Evolutionary conservation across 2,113 vertebrate genomes (phyloP).

Genomic region (Romanogobio albipinnatus): DNA sequence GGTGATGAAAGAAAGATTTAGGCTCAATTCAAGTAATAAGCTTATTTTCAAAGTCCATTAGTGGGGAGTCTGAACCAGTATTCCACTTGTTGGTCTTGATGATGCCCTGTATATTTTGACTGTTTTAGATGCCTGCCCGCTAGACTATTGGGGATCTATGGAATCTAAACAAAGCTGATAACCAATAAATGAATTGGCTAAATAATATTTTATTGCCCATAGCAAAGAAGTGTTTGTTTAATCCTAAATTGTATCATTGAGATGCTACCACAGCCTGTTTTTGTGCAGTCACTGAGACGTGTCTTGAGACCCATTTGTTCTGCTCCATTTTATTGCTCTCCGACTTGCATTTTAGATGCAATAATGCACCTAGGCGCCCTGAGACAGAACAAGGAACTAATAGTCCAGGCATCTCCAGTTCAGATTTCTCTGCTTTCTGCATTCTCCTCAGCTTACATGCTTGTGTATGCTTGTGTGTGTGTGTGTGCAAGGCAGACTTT

Average conservation of each 20-base stretch:
- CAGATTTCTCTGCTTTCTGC: neutral
- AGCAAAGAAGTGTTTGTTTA: neutral
- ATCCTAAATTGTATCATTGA: neutral
- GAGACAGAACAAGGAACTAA: neutral
- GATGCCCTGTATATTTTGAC: neutral
- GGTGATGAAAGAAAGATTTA: neutral
- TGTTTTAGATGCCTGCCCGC: neutral
- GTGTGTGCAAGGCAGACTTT: constrained; percentile 39
- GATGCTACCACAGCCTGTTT: neutral
- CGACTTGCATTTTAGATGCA: constrained; percentile 10
- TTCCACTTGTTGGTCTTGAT: neutral
- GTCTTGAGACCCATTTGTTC: neutral
- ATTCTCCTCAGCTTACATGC: neutral
- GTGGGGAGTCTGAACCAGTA: neutral
- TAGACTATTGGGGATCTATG: too few relatives aligned
- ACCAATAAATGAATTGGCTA: too few relatives aligned
- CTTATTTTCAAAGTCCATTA: neutral
- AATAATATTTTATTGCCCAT: too few relatives aligned
- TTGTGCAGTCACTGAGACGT: neutral
- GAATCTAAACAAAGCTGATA: too few relatives aligned
- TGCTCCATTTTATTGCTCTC: neutral
- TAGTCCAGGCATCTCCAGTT: neutral
- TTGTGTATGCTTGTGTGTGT: neutral
- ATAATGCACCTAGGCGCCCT: neutral
- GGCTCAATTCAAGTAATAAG: neutral